A percentile compares a stretch with the other conserved stretches of the same genome.
Conservation (phyloP, 1,140 invertebrate species). For the Bombyx mori region DNA sequence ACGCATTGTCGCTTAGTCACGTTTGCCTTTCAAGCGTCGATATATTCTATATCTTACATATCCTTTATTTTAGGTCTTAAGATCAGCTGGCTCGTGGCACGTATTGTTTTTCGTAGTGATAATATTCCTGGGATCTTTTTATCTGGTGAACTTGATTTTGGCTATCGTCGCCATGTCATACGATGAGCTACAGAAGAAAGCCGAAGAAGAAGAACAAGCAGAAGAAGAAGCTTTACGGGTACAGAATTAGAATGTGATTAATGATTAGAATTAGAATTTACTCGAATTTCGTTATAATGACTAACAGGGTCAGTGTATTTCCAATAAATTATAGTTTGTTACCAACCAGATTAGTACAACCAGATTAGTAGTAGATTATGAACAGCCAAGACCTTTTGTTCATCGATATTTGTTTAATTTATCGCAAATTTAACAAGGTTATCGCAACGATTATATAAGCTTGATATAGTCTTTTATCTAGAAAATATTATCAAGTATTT, state of each 20-base stretch:
- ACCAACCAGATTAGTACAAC: no score
- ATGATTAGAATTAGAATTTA: not conserved
- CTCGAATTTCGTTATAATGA: not conserved
- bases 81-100: constrained; percentile 96
- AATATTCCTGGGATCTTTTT: constrained; percentile 98
- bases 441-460: no score
- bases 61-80: constrained; percentile 78
- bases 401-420: no score
- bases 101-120: constrained; percentile 98
- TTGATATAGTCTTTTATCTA: no score
- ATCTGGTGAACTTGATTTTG: constrained; percentile 98
- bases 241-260: constrained; percentile 6
- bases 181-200: constrained; percentile 98
- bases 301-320: no score
- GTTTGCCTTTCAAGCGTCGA: no score
- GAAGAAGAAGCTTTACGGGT: constrained; percentile 92
- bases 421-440: no score
- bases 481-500: no score
- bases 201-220: constrained; percentile 94
- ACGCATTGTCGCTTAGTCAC: no score
- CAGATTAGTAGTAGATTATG: no score
- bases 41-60: constrained; percentile 1
- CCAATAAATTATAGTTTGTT: no score
- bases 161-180: constrained; percentile 99
- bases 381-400: no score